Evolutionary conservation across 2,888 invertebrate genomes (phyloP).

Genomic region (Leuctra nigra): DNA sequence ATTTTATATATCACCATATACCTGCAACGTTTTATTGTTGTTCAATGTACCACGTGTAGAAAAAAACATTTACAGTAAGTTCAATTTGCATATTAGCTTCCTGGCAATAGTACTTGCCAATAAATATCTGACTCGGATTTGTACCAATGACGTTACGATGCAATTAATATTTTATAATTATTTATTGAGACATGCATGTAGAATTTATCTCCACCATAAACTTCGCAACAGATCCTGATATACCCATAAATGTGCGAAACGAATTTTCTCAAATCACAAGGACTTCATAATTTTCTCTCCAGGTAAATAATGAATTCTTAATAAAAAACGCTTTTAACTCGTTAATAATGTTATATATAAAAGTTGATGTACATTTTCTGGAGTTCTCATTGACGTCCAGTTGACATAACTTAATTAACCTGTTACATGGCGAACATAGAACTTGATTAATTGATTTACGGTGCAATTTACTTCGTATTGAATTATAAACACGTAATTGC

Average conservation of each 20-base stretch:
- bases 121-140: neutral
- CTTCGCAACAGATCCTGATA: too few species aligned
- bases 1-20: neutral
- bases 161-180: neutral
- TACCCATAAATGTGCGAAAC: too few species aligned
- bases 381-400: too few species aligned
- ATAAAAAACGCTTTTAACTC: too few species aligned
- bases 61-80: neutral
- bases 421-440: neutral
- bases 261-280: too few species aligned
- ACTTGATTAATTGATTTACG: conserved; percentile 4
- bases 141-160: neutral
- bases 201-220: neutral
- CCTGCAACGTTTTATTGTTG: neutral
- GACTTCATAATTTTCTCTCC: too few species aligned
- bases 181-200: neutral
- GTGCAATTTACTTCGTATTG: neutral
- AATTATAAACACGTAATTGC: conserved; percentile 1
- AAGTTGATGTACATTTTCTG: too few species aligned
- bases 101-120: neutral
- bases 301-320: too few species aligned
- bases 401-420: conserved; percentile 8
- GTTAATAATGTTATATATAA: too few species aligned
- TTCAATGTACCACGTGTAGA: neutral
- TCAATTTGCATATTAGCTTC: neutral